Percentiles rank a stretch among this genome's conserved stretches.
Conservation (phyloP, 37 sponge, comb jelly and placozoan genomes). For the Halichondria panicea region DNA sequence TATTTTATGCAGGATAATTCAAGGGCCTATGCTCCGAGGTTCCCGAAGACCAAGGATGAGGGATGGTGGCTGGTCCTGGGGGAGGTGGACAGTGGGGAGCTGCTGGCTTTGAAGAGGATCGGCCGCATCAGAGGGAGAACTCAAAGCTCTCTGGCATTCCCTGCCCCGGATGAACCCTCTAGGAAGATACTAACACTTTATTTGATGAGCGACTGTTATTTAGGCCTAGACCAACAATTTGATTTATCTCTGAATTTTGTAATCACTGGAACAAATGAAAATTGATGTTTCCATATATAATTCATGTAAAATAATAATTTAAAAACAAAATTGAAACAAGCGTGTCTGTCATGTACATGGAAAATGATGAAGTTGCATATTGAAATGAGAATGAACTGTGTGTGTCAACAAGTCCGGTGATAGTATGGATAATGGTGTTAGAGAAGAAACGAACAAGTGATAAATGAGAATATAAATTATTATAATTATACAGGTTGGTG, state of each 20-base stretch:
- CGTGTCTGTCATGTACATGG: too few relatives aligned
- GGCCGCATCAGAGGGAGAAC: slow-evolving; percentile 55
- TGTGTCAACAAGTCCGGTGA: too few relatives aligned
- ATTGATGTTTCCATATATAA: too few relatives aligned
- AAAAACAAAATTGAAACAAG: too few relatives aligned
- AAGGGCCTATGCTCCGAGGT: slow-evolving; percentile 69
- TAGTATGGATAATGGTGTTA: too few relatives aligned
- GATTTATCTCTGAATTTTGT: slow-evolving; percentile 46
- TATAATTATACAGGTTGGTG: too few relatives aligned
- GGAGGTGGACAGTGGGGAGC: slow-evolving; percentile 75
- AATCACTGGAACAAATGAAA: too few relatives aligned
- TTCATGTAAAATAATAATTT: too few relatives aligned
- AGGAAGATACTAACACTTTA: slow-evolving; percentile 77
- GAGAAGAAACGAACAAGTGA: too few relatives aligned
- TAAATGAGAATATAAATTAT: too few relatives aligned
- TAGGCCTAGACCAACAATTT: slow-evolving; percentile 92
- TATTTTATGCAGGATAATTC: slow-evolving; percentile 5
- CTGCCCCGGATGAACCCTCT: slow-evolving; percentile 65
- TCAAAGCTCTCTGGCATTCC: slow-evolving; percentile 66
- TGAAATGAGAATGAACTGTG: too few relatives aligned
- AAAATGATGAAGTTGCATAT: too few relatives aligned
- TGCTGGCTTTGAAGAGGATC: slow-evolving; percentile 89
- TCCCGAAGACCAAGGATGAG: slow-evolving; percentile 92
- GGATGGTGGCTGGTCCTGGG: slow-evolving; percentile 96
- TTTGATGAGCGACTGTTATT: slow-evolving; percentile 91